phyloP scores from a whole-genome alignment of 2,113 vertebrate genomes.

The Ptilorrhoa leucosticta region DNA sequence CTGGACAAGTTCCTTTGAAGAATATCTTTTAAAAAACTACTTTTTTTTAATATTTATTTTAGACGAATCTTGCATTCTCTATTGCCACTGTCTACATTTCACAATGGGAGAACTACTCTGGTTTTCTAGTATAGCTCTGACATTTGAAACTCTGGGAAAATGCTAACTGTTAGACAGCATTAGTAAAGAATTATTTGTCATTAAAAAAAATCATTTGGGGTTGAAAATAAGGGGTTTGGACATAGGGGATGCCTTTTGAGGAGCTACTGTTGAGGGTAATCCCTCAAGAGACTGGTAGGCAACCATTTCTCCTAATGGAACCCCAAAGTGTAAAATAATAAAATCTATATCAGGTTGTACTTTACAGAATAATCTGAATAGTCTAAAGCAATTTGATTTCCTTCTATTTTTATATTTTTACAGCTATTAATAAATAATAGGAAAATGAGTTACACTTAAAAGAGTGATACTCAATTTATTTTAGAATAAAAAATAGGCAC shows the following conservation, averaged over 20 bases:
- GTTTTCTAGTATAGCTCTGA: background rate
- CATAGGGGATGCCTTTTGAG: background rate
- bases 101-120: background rate
- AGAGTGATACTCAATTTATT: background rate
- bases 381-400: background rate
- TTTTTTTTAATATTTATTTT: background rate
- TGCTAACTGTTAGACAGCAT: background rate
- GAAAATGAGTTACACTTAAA: background rate
- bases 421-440: background rate
- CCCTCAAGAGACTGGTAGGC: background rate
- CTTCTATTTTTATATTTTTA: background rate
- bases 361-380: background rate
- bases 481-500: background rate
- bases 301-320: background rate
- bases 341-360: background rate
- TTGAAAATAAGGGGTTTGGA: background rate
- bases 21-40: fast-evolving
- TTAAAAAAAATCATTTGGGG: background rate
- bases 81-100: background rate
- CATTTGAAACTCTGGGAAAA: background rate
- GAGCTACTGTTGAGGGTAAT: background rate
- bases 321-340: background rate
- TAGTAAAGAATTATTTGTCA: background rate
- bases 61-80: background rate
- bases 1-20: background rate